Base-by-base conservation (phyloP, 1,140 invertebrate genomes). In the Agraylea sexmaculata region DNA sequence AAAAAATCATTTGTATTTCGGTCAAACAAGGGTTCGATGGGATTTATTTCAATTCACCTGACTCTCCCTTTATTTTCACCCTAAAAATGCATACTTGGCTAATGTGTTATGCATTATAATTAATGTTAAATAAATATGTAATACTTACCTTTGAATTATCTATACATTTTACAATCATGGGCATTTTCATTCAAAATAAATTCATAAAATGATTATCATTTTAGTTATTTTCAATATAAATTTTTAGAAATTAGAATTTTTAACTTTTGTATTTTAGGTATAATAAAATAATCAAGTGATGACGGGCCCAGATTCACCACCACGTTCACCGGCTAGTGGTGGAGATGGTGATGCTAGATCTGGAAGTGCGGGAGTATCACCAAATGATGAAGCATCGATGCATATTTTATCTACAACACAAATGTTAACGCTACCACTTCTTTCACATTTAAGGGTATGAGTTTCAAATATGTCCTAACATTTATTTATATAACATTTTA, bases 291-390 rank as follows among this genome's bases (percentile, higher is more conserved):
- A 10, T 8, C 8, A 27, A 18, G 44, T 19, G 25, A 49, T 49
- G 46, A 49, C 46, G n/a, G 46, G 46, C n/a, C 35, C 42, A 15
- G 42, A 49, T 10, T 45, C 43, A 11, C 46, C 46, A 8, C 8
- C 43, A 2, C 38, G 40, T n/a, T 35, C 39, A 1, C 22, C 36
- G 8, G 37, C n/a, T n/a, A n/a, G 40, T 10, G 21, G 7, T 0
- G 17, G 10, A 28, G 42, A 37, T 13, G 40, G 40, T n/a, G 40
- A 41, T 2, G 31, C 19, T 13, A 32, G n/a, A n/a, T n/a, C n/a
- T n/a, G n/a, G n/a, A n/a, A n/a, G n/a, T n/a, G n/a, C n/a, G n/a
- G n/a, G n/a, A n/a, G n/a, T n/a, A n/a, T n/a, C n/a, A n/a, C n/a
- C n/a, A n/a, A n/a, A 18, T 8, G 29, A 41, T 17, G 31, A 22